Evolutionary conservation across 2,113 vertebrate genomes (phyloP), one percentile per base, ranked within the genome.

Genomic region (Echinops telfairi): DNA sequence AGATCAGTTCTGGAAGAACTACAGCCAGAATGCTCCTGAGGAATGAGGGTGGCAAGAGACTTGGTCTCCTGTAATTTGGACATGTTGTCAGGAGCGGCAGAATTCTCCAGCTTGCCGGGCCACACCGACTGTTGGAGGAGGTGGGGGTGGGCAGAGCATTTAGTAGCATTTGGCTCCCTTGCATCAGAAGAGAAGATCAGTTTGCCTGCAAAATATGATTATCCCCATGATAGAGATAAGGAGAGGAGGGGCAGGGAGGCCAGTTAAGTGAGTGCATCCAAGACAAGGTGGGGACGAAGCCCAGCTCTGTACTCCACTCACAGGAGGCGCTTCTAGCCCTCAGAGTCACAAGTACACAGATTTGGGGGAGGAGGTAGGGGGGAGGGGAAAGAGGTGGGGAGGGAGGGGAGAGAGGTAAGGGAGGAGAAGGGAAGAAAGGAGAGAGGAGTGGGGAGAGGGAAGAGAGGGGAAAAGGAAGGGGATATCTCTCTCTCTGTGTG

Each of bases 191-290:
- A 95, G 64, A 43, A 38, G 80, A 85, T 88, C 40, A 53, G n/a
- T 66, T 90, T 83, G 31, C 75, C 47, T 17, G 64, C 15, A 57
- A 85, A 87, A 75, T 81, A 36, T 94, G 38, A 95, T 88, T 94
- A 96, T 86, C 36, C 78, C 89, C 64, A 94, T 94, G 92, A 85
- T 20, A 33, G 6, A 96, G 95, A 93, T 92, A 86, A 90, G 71
- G 88, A 58, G 31, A 86, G 27, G 66, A 93, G 20, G 92, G 88
- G 66, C 75, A 77, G 57, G 90, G 47, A 62, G 78, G 47, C 53
- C 89, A 76, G 87, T 6, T 64, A 78, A 83, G 68, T 33, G 31
- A 83, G 68, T 33, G 31, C 33, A 85, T 82, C 40, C 3, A 20
- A 88, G 91, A 62, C 78, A 38, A 79, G 91, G 38, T 3, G 86